Evolutionary conservation across 92 coral and sea anemone species (phyloP), one percentile per base, ranked within the genome.

Genomic region (Pocillopora grandis): DNA sequence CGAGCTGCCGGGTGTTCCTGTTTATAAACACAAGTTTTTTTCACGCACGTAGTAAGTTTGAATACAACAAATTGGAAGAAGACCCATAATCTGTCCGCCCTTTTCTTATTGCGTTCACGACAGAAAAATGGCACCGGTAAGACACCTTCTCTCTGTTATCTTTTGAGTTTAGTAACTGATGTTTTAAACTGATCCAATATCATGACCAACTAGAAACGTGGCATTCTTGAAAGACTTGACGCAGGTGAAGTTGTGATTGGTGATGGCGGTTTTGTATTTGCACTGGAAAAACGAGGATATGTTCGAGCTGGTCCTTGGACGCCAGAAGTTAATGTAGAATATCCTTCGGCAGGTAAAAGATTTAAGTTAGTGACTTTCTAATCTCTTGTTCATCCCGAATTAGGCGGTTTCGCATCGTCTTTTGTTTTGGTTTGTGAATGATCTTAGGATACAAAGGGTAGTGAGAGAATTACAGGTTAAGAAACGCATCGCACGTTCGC

Each of bases 281-380:
- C 93, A 8, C 75, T 95, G 52, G 98, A 95, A 84, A 95, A 95
- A 85, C 90, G 98, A 80, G 98, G 98, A 67, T 95, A 86, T 66
- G 98, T 95, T 31, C 92, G 89, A 77, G 98, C 95, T n/a, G 98
- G 98, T 62, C 98, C 98, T 0, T 95, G 98, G 98, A 95, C 98
- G 6, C 98, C 98, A 42, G 98, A 95, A 82, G 97, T 92, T 0
- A 86, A 90, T 19, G 88, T 93, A 58, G 95, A 95, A 75, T 85
- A 89, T 78, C 98, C 98, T 16, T 94, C 92, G 80, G 98, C 97
- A 82, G 98, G 98, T 95, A 80, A 74, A 70, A 48, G 36, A 8
- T 20, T 18, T 17, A 42, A 42, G 52, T 42, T 42, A 42, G 52
- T 0, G 5, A 42, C 8, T 42, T 42, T 42, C 8, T 42, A 42